Conservation (phyloP, 1,140 invertebrate species). For the Episyrphus balteatus region DNA sequence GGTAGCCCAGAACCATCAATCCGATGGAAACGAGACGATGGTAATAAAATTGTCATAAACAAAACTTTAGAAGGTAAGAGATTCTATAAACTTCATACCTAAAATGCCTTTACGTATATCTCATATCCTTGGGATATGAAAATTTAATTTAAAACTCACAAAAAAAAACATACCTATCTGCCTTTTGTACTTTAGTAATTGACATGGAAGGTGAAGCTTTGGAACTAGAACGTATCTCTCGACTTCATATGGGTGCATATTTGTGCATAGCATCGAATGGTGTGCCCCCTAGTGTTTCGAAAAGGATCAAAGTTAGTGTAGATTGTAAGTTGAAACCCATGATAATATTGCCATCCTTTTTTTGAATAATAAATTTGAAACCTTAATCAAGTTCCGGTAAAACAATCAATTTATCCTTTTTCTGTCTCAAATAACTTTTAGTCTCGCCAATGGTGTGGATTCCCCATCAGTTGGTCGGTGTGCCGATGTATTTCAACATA, state of each 20-base stretch:
- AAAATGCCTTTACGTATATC: not conserved
- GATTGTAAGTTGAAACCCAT: conserved; percentile 64
- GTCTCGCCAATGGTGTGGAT: conserved; percentile 75
- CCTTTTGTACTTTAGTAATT: conserved; percentile 43
- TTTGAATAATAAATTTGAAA: not conserved
- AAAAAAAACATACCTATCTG: not conserved
- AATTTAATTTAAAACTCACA: not conserved
- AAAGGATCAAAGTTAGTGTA: conserved; percentile 85
- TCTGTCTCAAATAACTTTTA: conserved; percentile 35
- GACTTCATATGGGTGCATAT: conserved; percentile 83
- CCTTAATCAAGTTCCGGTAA: too few relatives aligned
- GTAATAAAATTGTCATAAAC: conserved; percentile 69
- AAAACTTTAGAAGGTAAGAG: conserved; percentile 63
- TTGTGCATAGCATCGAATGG: conserved; percentile 75
- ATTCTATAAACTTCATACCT: not conserved
- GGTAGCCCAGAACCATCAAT: conserved; percentile 79
- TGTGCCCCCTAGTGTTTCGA: conserved; percentile 72
- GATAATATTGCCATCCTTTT: not conserved
- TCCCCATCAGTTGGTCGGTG: conserved; percentile 79
- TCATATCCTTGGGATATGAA: not conserved
- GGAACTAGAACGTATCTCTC: conserved; percentile 75
- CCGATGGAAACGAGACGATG: conserved; percentile 84
- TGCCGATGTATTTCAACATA: conserved; percentile 65
- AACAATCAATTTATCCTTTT: too few relatives aligned
- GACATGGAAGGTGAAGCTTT: conserved; percentile 74